Conservation (phyloP, 2,888 invertebrate species). For the Carcina quercana region DNA sequence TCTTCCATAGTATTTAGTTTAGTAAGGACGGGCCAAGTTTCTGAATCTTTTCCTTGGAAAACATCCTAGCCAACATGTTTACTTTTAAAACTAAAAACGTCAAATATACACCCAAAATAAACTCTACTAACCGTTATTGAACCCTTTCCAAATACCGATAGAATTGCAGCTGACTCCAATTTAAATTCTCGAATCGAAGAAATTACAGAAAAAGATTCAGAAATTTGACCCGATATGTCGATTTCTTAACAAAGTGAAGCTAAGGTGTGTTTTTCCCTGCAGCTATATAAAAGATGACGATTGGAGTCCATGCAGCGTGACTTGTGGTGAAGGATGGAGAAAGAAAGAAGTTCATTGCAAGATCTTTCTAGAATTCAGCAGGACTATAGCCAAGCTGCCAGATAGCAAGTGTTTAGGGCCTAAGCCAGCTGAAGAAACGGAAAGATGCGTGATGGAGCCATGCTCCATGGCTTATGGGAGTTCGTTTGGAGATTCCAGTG, state of each 20-base stretch:
- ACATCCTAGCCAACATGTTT: not conserved
- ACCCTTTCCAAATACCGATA: too few relatives aligned
- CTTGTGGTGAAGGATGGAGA: slow-evolving; percentile 93
- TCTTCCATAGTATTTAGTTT: slow-evolving; percentile 21
- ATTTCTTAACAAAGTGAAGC: not conserved
- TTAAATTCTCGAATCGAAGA: too few relatives aligned
- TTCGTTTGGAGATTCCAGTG: slow-evolving; percentile 64
- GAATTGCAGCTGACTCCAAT: too few relatives aligned
- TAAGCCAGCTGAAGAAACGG: slow-evolving; percentile 87
- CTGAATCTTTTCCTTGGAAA: too few relatives aligned
- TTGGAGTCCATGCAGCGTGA: slow-evolving; percentile 94
- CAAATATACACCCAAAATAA: too few relatives aligned
- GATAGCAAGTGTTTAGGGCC: slow-evolving; percentile 91
- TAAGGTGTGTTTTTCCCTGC: slow-evolving; percentile 16
- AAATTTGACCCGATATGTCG: too few relatives aligned
- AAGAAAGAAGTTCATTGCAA: slow-evolving; percentile 94
- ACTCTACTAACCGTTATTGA: too few relatives aligned
- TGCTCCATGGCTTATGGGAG: slow-evolving; percentile 80
- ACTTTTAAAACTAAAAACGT: too few relatives aligned
- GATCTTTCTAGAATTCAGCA: slow-evolving; percentile 93
- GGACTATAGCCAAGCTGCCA: slow-evolving; percentile 90
- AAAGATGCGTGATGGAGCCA: slow-evolving; percentile 86
- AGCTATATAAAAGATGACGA: slow-evolving; percentile 90
- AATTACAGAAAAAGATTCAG: too few relatives aligned
- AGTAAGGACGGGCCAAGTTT: too few relatives aligned